Percentiles rank a stretch among this genome's conserved stretches.
Evolutionary conservation across 1,140 invertebrate species (phyloP).

Genomic region (Calosoma granatense): DNA sequence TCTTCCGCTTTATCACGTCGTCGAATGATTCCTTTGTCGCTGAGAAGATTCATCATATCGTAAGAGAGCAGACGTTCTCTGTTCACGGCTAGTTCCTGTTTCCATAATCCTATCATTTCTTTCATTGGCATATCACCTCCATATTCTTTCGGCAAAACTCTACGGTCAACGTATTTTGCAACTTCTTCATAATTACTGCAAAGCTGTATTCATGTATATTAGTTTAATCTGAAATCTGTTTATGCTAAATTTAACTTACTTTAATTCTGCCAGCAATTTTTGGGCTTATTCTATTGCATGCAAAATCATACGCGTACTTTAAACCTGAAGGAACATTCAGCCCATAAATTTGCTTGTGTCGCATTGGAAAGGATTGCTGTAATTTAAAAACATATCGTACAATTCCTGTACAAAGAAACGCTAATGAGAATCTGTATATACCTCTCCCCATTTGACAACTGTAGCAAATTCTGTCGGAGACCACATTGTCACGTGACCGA

Average conservation of each 20-base stretch:
- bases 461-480: conserved; percentile 54
- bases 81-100: conserved; percentile 46
- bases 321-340: conserved; percentile 57
- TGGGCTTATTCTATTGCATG: conserved; percentile 50
- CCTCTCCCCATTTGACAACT: conserved; percentile 59
- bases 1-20: conserved; percentile 38
- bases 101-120: conserved; percentile 66
- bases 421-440: too few relatives aligned
- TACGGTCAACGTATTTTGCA: conserved; percentile 47
- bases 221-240: conserved; percentile 7
- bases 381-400: too few relatives aligned
- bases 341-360: conserved; percentile 63
- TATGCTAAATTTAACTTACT: conserved; percentile 43
- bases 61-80: conserved; percentile 45
- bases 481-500: conserved; percentile 53
- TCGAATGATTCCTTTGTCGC: conserved; percentile 52
- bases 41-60: conserved; percentile 47
- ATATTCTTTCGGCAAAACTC: conserved; percentile 64
- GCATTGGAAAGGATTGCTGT: conserved; percentile 65
- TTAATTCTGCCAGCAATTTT: conserved; percentile 56
- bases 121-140: conserved; percentile 61
- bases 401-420: too few relatives aligned
- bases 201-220: too few relatives aligned
- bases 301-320: conserved; percentile 62
- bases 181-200: conserved; percentile 37